Evolutionary conservation across 2,113 vertebrate genomes (phyloP).

Genomic region (Ellobius talpinus): DNA sequence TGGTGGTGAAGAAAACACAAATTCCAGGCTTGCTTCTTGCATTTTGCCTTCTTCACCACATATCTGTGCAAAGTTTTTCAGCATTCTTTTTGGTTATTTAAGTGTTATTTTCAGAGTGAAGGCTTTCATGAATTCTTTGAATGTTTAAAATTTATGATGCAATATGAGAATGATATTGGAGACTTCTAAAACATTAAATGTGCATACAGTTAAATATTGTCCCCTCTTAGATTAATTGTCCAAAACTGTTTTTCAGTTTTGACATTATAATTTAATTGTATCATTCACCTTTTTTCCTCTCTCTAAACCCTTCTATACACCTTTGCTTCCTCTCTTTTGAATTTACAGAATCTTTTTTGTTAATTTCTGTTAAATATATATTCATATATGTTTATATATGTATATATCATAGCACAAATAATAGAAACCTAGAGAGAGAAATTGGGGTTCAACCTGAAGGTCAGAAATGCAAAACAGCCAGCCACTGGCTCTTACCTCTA

Average conservation of each 20-base stretch:
- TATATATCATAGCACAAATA: no score
- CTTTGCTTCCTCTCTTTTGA: neutral
- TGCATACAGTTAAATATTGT: neutral
- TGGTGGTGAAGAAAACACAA: neutral
- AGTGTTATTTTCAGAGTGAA: neutral
- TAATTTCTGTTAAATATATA: neutral
- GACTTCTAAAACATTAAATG: neutral
- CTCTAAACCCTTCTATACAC: neutral
- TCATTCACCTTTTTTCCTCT: neutral
- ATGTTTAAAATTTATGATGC: neutral
- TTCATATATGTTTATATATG: neutral
- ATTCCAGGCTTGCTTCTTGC: neutral
- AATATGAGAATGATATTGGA: neutral
- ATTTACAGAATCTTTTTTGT: neutral
- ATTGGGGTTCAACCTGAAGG: no score
- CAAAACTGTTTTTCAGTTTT: neutral
- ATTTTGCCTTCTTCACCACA: neutral
- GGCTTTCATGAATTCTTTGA: neutral
- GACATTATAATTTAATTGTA: neutral
- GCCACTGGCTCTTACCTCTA: no score
- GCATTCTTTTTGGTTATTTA: neutral
- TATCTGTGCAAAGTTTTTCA: neutral
- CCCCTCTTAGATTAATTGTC: neutral
- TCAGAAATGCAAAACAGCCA: no score
- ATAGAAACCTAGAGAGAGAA: no score